Conservation (phyloP, 1,140 invertebrate species). For the Diploscapter pachys region DNA sequence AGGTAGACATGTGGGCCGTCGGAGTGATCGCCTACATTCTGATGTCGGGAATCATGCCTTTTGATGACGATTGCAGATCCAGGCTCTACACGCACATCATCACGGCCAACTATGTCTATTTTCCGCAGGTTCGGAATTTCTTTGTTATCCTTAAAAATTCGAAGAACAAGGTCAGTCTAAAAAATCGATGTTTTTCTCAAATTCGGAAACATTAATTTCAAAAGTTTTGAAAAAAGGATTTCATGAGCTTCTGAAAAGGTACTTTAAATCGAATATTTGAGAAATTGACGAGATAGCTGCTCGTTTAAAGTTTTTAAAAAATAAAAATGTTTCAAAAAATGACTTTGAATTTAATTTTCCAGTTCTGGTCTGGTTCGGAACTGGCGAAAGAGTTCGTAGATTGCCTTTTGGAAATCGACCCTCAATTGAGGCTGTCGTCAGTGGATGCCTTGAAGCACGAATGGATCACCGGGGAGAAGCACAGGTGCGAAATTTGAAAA, state of each 20-base stretch:
- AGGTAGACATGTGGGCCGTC: conserved; percentile 60
- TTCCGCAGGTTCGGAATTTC: conserved; percentile 60
- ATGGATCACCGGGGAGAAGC: conserved; percentile 59
- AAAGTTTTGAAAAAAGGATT: no score
- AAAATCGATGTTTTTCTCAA: no score
- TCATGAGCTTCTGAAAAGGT: no score
- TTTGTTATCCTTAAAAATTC: no score
- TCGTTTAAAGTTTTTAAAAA: background rate
- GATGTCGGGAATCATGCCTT: conserved; percentile 64
- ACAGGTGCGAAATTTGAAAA: no score
- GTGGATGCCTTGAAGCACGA: conserved; percentile 60
- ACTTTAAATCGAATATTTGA: no score
- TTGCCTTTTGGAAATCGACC: conserved; percentile 61
- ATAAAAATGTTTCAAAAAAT: background rate
- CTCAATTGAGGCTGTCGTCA: conserved; percentile 59
- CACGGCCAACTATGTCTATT: conserved; percentile 64
- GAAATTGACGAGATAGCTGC: no score
- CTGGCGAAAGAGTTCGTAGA: conserved; percentile 64
- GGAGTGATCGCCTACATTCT: conserved; percentile 60
- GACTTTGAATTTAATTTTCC: conserved; percentile 34
- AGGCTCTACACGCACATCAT: conserved; percentile 64
- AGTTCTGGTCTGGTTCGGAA: conserved; percentile 64
- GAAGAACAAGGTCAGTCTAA: no score
- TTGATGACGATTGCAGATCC: conserved; percentile 64
- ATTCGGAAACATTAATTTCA: no score